These are phyloP conservation scores for Puffinus mauretanicus DNA, from an alignment of 2,113 vertebrate species.

Conservation along the genomic window DNA sequence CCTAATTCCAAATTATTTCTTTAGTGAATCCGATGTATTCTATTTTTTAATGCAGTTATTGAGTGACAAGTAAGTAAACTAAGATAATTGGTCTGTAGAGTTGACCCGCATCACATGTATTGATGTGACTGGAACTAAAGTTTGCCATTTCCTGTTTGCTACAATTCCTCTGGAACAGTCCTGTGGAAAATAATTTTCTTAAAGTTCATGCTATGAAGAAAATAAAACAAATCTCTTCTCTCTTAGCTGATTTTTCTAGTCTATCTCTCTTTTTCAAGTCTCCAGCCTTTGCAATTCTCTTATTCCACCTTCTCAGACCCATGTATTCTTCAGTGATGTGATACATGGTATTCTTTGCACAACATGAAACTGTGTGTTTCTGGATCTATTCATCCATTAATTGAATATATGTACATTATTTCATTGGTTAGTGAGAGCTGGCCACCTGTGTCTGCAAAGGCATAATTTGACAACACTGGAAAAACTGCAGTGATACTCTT, in stretches of 20 bases:
- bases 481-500: background rate
- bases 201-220: background rate
- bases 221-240: background rate
- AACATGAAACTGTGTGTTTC: background rate
- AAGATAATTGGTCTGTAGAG: background rate
- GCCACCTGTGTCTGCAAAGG: background rate
- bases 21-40: background rate
- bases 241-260: background rate
- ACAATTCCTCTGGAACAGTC: background rate
- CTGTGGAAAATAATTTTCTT: background rate
- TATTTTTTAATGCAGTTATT: background rate
- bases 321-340: background rate
- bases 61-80: background rate
- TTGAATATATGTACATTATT: background rate
- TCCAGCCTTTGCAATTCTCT: background rate
- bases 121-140: background rate
- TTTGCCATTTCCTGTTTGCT: background rate
- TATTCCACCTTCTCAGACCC: background rate
- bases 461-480: background rate
- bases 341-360: background rate
- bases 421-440: background rate
- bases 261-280: background rate
- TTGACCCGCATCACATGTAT: background rate
- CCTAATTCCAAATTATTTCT: background rate
- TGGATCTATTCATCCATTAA: background rate